Percentiles rank a stretch among this genome's conserved stretches.
These are phyloP conservation scores for Oncorhynchus clarkii DNA, from an alignment of 2,113 vertebrate species.

Conservation along the genomic window DNA sequence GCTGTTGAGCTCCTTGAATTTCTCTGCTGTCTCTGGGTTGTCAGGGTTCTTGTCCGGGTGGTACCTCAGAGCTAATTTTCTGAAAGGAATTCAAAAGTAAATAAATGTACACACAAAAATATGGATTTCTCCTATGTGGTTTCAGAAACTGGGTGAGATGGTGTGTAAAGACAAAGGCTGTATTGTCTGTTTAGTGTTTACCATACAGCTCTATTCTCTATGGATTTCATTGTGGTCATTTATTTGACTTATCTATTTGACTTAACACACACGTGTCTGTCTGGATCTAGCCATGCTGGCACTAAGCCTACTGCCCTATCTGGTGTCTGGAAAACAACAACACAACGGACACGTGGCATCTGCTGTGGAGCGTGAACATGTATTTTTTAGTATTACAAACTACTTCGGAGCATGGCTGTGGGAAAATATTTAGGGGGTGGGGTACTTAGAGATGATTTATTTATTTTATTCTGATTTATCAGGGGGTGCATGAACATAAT, in stretches of 20 bases:
- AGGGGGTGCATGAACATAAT: too few species aligned
- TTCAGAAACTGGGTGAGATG: too few species aligned
- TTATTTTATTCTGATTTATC: too few species aligned
- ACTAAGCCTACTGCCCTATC: not conserved
- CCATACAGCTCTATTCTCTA: too few species aligned
- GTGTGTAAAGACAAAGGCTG: too few species aligned
- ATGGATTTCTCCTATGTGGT: too few species aligned
- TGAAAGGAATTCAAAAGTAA: conserved; percentile 77
- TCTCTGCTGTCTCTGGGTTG: conserved; percentile 88
- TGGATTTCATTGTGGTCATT: too few species aligned
- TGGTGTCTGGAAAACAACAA: not conserved
- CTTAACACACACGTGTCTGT: conserved; percentile 64
- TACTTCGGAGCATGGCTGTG: not conserved
- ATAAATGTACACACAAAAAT: too few species aligned
- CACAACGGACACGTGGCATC: not conserved
- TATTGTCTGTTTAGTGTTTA: too few species aligned
- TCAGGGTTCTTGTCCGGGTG: conserved; percentile 97
- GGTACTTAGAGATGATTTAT: too few species aligned
- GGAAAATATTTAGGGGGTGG: too few species aligned
- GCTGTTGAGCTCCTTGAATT: conserved; percentile 95
- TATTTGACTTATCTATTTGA: too few species aligned
- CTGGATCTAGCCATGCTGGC: not conserved
- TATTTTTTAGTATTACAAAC: not conserved
- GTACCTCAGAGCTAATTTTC: conserved; percentile 91
- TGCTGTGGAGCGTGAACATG: not conserved